phyloP scores from a whole-genome alignment of 2,888 invertebrate species.

The Psococerastis gibbosa region DNA sequence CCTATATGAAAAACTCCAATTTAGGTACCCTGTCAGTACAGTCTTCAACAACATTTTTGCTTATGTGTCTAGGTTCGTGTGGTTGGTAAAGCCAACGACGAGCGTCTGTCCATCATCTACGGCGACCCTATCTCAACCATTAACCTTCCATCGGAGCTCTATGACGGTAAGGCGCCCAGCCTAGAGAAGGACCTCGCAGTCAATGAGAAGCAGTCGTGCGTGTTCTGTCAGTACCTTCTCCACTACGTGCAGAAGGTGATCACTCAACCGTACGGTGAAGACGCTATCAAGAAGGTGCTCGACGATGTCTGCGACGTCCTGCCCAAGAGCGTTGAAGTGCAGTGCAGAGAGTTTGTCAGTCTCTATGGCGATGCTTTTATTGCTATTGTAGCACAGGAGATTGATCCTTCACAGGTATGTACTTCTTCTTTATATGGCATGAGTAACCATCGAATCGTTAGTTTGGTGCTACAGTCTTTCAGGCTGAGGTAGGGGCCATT shows the following conservation, averaged over 20 bases:
- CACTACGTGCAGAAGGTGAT: conserved; percentile 44
- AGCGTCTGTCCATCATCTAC: conserved; percentile 1
- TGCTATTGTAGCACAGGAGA: conserved; percentile 55
- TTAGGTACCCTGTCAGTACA: too few species aligned
- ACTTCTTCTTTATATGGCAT: too few species aligned
- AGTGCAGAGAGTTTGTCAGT: conserved; percentile 57
- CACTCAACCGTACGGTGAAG: conserved; percentile 21
- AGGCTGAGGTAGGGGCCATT: too few species aligned
- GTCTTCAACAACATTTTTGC: too few species aligned
- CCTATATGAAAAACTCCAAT: too few species aligned
- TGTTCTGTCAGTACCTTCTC: conserved; percentile 64
- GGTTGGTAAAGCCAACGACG: too few species aligned
- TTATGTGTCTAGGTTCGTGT: too few species aligned
- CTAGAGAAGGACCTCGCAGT: conserved; percentile 19
- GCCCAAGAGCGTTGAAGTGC: conserved; percentile 36
- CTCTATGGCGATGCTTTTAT: conserved; percentile 64
- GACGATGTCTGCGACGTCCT: conserved; percentile 48
- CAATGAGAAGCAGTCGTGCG: conserved; percentile 38
- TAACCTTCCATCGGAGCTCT: conserved; percentile 26
- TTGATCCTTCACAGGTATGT: conserved; percentile 50
- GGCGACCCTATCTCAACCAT: background rate
- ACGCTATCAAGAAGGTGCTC: conserved; percentile 44
- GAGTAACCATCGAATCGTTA: too few species aligned
- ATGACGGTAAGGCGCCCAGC: conserved; percentile 31
- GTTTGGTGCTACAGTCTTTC: too few species aligned